A percentile compares a stretch with the other conserved stretches of the same genome.
phyloP scores from a whole-genome alignment of 2,113 vertebrate species.

The Motacilla alba region DNA sequence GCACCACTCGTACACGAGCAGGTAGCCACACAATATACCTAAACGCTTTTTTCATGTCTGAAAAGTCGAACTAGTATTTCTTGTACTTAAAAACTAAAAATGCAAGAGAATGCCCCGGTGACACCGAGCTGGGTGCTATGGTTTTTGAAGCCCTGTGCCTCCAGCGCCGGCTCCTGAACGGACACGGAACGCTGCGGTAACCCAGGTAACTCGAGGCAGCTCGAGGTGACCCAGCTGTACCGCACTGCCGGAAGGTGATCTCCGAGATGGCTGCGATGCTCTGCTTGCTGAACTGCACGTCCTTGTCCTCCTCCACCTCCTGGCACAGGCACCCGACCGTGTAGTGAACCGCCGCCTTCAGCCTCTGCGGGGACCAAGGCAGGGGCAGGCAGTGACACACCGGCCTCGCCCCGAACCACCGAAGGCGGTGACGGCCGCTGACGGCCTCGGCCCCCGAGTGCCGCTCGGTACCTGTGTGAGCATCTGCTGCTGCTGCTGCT shows the following conservation, averaged over 20 bases:
- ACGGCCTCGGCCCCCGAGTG: background rate
- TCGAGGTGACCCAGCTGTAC: slow-evolving; percentile 3
- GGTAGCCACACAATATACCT: background rate
- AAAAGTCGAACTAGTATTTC: background rate
- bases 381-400: background rate
- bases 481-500: background rate
- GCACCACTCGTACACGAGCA: background rate
- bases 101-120: background rate
- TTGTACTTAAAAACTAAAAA: background rate
- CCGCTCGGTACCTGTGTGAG: background rate
- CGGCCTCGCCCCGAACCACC: background rate
- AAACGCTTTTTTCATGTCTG: background rate
- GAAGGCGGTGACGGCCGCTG: background rate
- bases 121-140: background rate
- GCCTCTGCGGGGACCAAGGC: slow-evolving; percentile 70
- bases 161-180: background rate
- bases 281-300: slow-evolving; percentile 79
- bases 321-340: slow-evolving; percentile 81
- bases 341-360: slow-evolving; percentile 89
- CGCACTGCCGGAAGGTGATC: slow-evolving; percentile 88
- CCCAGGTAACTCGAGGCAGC: too few relatives aligned
- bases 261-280: slow-evolving; percentile 84
- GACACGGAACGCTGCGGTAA: fast-evolving
- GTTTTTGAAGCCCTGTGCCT: background rate
- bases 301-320: slow-evolving; percentile 69